Percentiles rank a stretch among this genome's conserved stretches.
Evolutionary conservation across 2,113 vertebrate genomes (phyloP).

Genomic region (Thamnophis sirtalis): DNA sequence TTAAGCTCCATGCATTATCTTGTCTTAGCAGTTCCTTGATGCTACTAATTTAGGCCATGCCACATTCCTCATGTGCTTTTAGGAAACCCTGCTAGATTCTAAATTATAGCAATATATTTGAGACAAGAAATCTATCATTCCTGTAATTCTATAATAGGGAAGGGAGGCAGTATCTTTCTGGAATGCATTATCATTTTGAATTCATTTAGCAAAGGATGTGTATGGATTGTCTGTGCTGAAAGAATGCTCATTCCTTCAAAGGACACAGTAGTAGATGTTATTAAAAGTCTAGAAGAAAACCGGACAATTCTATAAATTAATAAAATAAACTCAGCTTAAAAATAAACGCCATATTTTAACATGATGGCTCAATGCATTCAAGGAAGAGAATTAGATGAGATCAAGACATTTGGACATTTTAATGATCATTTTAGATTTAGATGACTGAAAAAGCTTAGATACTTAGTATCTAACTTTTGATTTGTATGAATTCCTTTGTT

Average conservation of each 20-base stretch:
- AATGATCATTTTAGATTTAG: not conserved
- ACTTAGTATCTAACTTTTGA: not conserved
- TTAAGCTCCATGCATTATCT: not conserved
- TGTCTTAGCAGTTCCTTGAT: constrained; percentile 24
- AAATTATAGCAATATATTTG: constrained; percentile 28
- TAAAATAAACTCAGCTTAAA: not conserved
- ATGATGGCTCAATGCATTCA: not conserved
- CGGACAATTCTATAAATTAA: constrained; percentile 19
- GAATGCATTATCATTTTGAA: constrained; percentile 26
- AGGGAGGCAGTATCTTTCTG: not conserved
- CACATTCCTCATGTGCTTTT: constrained; percentile 10
- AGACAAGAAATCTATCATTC: constrained; percentile 28
- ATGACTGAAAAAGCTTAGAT: not conserved
- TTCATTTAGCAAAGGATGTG: constrained; percentile 12
- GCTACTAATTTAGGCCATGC: constrained; percentile 12
- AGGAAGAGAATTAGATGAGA: not conserved
- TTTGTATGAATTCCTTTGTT: not conserved
- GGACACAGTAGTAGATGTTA: not conserved
- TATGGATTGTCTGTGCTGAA: not conserved
- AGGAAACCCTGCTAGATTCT: constrained; percentile 4
- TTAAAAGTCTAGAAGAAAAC: constrained; percentile 20
- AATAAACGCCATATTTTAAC: not conserved
- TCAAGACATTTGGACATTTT: not conserved
- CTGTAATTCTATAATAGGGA: constrained; percentile 24
- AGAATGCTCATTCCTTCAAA: not conserved